Evolutionary conservation across 2,113 vertebrate species (phyloP).

Genomic region (Heterotis niloticus): DNA sequence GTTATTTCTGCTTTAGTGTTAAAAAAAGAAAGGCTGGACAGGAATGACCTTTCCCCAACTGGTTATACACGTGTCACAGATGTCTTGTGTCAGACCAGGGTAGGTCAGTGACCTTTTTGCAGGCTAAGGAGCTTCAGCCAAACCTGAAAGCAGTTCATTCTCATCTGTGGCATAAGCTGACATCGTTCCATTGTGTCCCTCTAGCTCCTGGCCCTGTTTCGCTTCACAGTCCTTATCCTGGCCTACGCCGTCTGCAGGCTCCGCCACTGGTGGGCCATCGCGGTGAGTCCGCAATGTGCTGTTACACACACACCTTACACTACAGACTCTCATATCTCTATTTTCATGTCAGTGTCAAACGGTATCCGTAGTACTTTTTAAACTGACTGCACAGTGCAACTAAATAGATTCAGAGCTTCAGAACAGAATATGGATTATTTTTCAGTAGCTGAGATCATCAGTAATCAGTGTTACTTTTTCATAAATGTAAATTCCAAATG

Average conservation of each 20-base stretch:
- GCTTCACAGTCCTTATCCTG: slow-evolving; percentile 85
- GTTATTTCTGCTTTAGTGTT: neutral
- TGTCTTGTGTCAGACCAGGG: too few species aligned
- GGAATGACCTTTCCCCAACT: too few species aligned
- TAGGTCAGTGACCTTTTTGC: too few species aligned
- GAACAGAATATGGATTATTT: too few species aligned
- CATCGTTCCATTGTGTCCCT: slow-evolving; percentile 53
- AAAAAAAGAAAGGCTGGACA: neutral
- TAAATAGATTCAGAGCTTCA: too few species aligned
- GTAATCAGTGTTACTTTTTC: too few species aligned
- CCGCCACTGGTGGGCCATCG: slow-evolving; percentile 93
- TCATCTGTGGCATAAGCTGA: neutral
- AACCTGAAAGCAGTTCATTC: too few species aligned
- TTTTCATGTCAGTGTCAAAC: neutral
- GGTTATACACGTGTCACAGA: too few species aligned
- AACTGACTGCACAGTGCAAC: neutral
- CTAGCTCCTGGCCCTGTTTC: slow-evolving; percentile 87
- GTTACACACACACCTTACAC: neutral
- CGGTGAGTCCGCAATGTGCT: slow-evolving; percentile 69
- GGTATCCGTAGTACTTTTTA: neutral
- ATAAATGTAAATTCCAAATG: too few species aligned
- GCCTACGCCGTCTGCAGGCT: slow-evolving; percentile 89
- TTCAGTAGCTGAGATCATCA: too few species aligned
- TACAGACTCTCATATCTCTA: slow-evolving; percentile 1
- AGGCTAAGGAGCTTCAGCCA: too few species aligned